Percentiles rank a stretch among this genome's conserved stretches.
These are phyloP conservation scores for Halcyon senegalensis DNA, from an alignment of 2,113 vertebrate species.

Conservation along the genomic window DNA sequence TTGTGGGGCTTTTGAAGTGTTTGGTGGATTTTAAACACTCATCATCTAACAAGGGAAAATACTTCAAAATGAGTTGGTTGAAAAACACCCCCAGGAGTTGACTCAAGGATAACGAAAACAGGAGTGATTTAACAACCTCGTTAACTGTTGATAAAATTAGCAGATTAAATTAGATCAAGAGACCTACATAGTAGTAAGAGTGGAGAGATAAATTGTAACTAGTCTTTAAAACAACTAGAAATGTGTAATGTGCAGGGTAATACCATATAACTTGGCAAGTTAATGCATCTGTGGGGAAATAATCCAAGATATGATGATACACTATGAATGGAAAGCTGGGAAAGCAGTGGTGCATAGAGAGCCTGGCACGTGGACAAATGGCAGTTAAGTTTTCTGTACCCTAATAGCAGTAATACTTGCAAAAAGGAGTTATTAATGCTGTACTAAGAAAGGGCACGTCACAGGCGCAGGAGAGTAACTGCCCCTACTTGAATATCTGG, in stretches of 20 bases:
- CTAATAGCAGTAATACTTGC: background rate
- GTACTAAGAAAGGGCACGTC: background rate
- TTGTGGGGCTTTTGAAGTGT: background rate
- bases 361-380: background rate
- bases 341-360: background rate
- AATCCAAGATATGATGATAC: background rate
- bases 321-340: background rate
- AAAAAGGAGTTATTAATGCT: background rate
- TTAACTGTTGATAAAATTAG: conserved; percentile 35
- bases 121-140: background rate
- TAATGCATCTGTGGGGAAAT: background rate
- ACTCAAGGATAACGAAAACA: background rate
- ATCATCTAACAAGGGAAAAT: background rate
- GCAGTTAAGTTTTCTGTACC: background rate
- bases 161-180: background rate
- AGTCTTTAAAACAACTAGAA: background rate
- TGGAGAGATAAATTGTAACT: background rate
- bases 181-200: background rate
- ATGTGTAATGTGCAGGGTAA: background rate
- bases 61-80: background rate
- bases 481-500: background rate
- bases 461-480: background rate
- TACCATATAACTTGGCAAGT: background rate
- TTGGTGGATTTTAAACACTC: background rate
- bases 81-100: background rate